Conservation (phyloP, 2,113 vertebrate genomes). For the Asarcornis scutulata region DNA sequence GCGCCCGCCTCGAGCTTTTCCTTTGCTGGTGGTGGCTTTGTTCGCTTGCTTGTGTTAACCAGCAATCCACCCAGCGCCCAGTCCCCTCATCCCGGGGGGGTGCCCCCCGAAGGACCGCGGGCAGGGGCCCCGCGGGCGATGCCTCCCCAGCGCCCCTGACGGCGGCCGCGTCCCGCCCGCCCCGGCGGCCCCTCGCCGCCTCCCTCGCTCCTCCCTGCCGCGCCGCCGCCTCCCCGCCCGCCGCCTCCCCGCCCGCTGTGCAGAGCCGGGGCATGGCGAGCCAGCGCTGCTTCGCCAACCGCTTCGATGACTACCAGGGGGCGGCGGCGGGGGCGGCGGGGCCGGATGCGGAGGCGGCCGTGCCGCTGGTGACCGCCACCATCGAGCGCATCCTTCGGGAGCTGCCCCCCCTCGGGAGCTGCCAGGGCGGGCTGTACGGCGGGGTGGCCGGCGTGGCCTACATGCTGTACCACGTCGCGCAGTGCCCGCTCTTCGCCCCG, state of each 20-base stretch:
- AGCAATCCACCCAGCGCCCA: neutral
- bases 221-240: neutral
- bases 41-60: neutral
- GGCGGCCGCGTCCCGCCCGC: neutral
- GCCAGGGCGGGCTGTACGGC: slow-evolving; percentile 85
- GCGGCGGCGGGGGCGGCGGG: slow-evolving; percentile 80
- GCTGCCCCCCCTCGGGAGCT: slow-evolving; percentile 75
- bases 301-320: slow-evolving; percentile 85
- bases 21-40: too few relatives aligned
- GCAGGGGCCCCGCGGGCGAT: too few relatives aligned
- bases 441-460: slow-evolving; percentile 77
- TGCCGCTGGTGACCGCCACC: slow-evolving; percentile 79
- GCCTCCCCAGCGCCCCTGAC: too few relatives aligned
- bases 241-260: neutral
- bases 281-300: slow-evolving; percentile 87
- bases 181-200: neutral
- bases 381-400: slow-evolving; percentile 83
- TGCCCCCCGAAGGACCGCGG: too few relatives aligned
- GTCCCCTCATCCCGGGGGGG: neutral
- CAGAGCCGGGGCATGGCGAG: slow-evolving; percentile 69
- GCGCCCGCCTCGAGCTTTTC: neutral
- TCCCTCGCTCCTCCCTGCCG: neutral
- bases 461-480: slow-evolving; percentile 87
- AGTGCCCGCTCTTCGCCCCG: slow-evolving; percentile 83
- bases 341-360: slow-evolving; percentile 75